phyloP scores from a whole-genome alignment of 2,888 invertebrate genomes.

The Calameuta idolon region DNA sequence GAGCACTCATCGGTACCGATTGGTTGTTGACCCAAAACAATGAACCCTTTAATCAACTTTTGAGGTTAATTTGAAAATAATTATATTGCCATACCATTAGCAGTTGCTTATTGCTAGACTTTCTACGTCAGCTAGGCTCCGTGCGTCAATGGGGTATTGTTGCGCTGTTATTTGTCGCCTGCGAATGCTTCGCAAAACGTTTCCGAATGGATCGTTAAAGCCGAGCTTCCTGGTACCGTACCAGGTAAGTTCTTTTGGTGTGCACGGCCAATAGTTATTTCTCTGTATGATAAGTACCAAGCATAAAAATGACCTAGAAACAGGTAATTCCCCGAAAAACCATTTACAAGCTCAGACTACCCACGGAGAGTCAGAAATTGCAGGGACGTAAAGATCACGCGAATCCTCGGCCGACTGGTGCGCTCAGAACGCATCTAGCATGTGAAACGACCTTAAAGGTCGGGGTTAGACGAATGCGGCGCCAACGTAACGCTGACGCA shows the following conservation, averaged over 20 bases:
- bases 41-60: not conserved
- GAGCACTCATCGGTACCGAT: not conserved
- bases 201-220: slow-evolving; percentile 4
- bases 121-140: slow-evolving; percentile 2
- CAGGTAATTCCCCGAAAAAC: not conserved
- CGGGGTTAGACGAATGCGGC: slow-evolving; percentile 51
- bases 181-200: slow-evolving; percentile 4
- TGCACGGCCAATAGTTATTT: not conserved
- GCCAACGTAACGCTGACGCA: slow-evolving; percentile 60
- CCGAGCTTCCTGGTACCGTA: slow-evolving; percentile 1
- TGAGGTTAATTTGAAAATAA: not conserved
- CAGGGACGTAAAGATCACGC: not conserved
- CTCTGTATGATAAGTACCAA: not conserved
- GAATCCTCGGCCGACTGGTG: not conserved
- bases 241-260: not conserved
- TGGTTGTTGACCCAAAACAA: not conserved
- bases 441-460: not conserved
- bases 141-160: slow-evolving; percentile 6
- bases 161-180: not conserved
- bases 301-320: not conserved
- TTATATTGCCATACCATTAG: not conserved
- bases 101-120: not conserved
- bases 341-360: not conserved
- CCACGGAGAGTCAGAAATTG: not conserved
- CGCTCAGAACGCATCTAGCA: not conserved